These are phyloP conservation scores for Vireo griseus DNA, from an alignment of 2,797 vertebrate species.

Conservation along the genomic window DNA sequence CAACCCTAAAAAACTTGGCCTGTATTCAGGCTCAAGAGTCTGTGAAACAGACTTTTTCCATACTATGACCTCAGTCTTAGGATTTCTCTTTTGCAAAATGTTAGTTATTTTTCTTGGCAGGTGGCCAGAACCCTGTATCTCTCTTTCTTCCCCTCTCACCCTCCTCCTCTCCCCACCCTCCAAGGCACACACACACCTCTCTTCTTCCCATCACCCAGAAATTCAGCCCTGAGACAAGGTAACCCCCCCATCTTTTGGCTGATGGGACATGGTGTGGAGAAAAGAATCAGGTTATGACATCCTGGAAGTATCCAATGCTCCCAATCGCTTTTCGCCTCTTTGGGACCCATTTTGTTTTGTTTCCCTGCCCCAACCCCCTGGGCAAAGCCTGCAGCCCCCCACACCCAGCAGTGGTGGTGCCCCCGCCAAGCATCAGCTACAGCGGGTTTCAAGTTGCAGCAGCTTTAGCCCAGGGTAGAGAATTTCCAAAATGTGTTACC, in stretches of 20 bases:
- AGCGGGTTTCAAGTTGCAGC: background rate
- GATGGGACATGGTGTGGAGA: background rate
- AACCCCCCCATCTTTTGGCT: background rate
- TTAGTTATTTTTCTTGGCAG: slow-evolving; percentile 73
- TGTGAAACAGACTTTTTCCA: slow-evolving; percentile 77
- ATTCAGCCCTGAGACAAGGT: background rate
- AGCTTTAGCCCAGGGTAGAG: background rate
- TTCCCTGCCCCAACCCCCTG: background rate
- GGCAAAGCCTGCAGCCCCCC: background rate
- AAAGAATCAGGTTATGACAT: background rate
- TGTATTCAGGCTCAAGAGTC: slow-evolving; percentile 65
- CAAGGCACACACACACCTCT: background rate
- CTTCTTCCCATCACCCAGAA: background rate
- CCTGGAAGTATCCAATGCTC: background rate
- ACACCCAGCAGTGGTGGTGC: background rate
- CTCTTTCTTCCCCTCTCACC: background rate
- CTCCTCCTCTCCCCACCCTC: background rate
- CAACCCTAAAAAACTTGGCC: slow-evolving; percentile 15
- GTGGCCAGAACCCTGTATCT: slow-evolving; percentile 52
- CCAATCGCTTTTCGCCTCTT: background rate
- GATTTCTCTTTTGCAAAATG: slow-evolving; percentile 67
- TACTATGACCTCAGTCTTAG: slow-evolving; percentile 74
- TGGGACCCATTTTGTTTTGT: background rate
- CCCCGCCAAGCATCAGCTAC: background rate
- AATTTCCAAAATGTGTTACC: slow-evolving; percentile 33